Conservation (phyloP, 30 jellyfish, hydroid and myxozoan genomes). For the Clytia hemisphaerica region DNA sequence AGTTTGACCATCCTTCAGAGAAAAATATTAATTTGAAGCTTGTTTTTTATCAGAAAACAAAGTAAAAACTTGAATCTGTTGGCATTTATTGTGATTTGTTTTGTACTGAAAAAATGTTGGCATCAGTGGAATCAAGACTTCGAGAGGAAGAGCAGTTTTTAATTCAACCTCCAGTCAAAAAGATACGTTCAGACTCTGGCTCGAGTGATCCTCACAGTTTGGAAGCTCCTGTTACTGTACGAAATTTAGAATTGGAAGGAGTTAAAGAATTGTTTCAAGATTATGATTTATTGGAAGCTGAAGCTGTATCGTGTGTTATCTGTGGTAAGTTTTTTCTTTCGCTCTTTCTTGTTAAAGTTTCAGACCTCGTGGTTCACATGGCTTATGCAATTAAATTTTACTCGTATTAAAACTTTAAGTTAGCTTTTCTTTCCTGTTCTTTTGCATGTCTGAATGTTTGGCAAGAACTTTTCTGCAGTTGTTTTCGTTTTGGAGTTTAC, state of each 20-base stretch:
- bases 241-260: slow-evolving; percentile 74
- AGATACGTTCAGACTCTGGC: slow-evolving; percentile 55
- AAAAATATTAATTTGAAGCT: no score
- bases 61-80: no score
- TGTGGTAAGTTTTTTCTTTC: slow-evolving; percentile 60
- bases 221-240: slow-evolving; percentile 28
- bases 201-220: slow-evolving; percentile 44
- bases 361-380: no score
- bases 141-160: slow-evolving; percentile 14
- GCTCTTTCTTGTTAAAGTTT: background rate
- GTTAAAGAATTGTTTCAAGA: slow-evolving; percentile 70
- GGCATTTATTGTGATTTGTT: no score
- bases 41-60: no score
- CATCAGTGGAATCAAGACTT: slow-evolving; percentile 12
- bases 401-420: no score
- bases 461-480: no score
- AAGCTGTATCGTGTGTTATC: slow-evolving; percentile 73
- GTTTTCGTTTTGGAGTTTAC: no score
- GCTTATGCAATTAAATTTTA: background rate
- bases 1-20: no score
- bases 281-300: slow-evolving; percentile 78
- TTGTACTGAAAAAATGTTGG: no score
- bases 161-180: slow-evolving; percentile 25
- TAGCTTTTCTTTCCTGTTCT: no score
- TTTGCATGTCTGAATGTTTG: no score